Base-by-base conservation (phyloP, 1,140 invertebrate genomes). In the Portunus trituberculatus region DNA sequence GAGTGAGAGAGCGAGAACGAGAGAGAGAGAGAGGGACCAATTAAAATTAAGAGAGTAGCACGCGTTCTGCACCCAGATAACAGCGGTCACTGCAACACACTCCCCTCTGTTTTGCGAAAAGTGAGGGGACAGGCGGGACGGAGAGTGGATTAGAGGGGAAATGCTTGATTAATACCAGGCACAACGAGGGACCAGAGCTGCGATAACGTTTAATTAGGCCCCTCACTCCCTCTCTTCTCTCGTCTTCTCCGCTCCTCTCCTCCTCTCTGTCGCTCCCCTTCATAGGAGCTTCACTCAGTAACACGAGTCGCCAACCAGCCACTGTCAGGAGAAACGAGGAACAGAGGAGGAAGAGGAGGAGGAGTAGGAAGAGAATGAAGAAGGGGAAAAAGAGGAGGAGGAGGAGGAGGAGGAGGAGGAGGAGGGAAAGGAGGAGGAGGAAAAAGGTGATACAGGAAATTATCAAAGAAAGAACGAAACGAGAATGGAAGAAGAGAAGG, bases 201-300 rank as follows among this genome's bases (percentile, higher is more conserved):
- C 67, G 67, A 76, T 76, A 76, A 76, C 67, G 67, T 76, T 76
- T 76, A 76, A 76, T 76, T 76, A 76, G 67, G n/a, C 67, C 67
- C 67, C 67, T 59, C 52, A 59, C 52, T 59, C 67, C n/a, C 67
- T 12, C 67, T 76, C 67, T n/a, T 20, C 20, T 76, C 67, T n/a
- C 25, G 20, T n/a, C 67, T 20, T 25, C 67, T 25, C 6, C 67
- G 12, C 67, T 76, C 67, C 67, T n/a, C n/a, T 76, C 20, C 67
- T 76, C 20, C 67, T n/a, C 20, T n/a, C 0, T 20, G 12, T n/a
- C 67, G 12, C 25, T 76, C 20, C 67, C 67, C 67, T 76, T 20
- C 6, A 20, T 20, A 76, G 12, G 20, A 76, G n/a, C 67, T 25
- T 76, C 67, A 76, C 20, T 76, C 67, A 76, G 67, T 76, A 76